Conservation (phyloP, 2,797 vertebrate genomes). For the Calcarius lapponicus region DNA sequence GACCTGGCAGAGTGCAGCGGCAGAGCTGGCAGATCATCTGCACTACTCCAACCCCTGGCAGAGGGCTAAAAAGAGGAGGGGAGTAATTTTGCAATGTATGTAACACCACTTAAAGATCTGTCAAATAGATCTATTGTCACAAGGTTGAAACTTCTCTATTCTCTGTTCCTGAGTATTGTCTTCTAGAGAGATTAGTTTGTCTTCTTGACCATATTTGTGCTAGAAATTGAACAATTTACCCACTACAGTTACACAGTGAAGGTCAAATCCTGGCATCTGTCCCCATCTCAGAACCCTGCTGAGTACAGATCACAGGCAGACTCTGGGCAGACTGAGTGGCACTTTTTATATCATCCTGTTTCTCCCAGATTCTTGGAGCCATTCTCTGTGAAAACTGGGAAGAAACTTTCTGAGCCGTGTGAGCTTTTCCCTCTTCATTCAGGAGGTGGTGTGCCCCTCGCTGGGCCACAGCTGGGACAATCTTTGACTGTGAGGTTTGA, state of each 20-base stretch:
- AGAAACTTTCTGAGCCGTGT: background rate
- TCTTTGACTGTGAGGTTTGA: background rate
- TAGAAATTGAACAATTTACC: background rate
- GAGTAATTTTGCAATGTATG: background rate
- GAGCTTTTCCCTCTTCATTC: background rate
- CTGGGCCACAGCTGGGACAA: background rate
- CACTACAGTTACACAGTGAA: background rate
- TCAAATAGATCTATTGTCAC: background rate
- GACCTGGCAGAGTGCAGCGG: background rate
- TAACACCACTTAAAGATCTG: background rate
- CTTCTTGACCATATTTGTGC: background rate
- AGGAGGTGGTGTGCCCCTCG: rapidly evolving
- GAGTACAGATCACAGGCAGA: background rate
- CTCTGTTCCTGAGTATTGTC: background rate
- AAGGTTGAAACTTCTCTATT: background rate
- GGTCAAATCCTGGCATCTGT: background rate
- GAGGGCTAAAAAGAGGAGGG: background rate
- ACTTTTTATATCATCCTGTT: background rate
- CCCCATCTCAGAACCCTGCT: background rate
- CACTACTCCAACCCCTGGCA: background rate
- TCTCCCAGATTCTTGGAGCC: background rate
- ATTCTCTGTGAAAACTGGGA: background rate
- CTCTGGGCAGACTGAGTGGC: background rate
- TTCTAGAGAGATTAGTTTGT: background rate
- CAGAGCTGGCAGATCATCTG: background rate